Evolutionary conservation across 1,140 invertebrate genomes (phyloP), one percentile per base, ranked within the genome.

Genomic region (Drosophila chauvacae): DNA sequence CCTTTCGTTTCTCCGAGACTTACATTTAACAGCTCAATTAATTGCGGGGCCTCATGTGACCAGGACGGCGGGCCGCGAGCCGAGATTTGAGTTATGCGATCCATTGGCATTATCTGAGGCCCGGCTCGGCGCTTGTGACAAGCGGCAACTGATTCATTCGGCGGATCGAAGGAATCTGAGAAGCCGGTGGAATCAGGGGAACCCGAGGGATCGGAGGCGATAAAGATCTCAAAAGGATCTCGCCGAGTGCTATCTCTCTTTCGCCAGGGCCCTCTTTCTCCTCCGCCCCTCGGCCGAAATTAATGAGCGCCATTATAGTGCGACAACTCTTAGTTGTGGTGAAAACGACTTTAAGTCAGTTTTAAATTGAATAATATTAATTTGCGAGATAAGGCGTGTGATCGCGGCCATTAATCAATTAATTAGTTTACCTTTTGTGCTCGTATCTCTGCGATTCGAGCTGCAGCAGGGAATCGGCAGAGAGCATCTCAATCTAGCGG

Each of bases 161-260:
- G 30, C 50, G 30, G 50, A 64, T 64, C 28, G 72, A 55, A 80
- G 76, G 33, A 16, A 11, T 23, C 51, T 13, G 18, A 23, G 30
- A 13, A 16, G 2, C 6, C 16, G 2, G 33, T 5, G 51, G 50
- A 47, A 30, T 30, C 30, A 30, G 30, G 30, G 30, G 7, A 30
- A 30, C 9, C 11, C n/a, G 55, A 7, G 63, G 62, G 62, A 58
- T 51, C 56, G 74, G 48, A 47, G 74, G 14, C 75, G 86, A 90
- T 90, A 90, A 90, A 90, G 86, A 90, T 90, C 86, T 86, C 86
- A 90, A 80, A 90, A 90, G 86, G 86, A 90, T 90, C 86, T 90
- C 73, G 85, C 68, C 85, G 85, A 90, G 79, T 90, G 78, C 70
- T 80, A 69, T 69, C 60, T 50, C 42, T 28, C 35, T 60, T 62